Evolutionary conservation across 2,797 vertebrate genomes (phyloP), one percentile per base, ranked within the genome.

Genomic region (Manis javanica): DNA sequence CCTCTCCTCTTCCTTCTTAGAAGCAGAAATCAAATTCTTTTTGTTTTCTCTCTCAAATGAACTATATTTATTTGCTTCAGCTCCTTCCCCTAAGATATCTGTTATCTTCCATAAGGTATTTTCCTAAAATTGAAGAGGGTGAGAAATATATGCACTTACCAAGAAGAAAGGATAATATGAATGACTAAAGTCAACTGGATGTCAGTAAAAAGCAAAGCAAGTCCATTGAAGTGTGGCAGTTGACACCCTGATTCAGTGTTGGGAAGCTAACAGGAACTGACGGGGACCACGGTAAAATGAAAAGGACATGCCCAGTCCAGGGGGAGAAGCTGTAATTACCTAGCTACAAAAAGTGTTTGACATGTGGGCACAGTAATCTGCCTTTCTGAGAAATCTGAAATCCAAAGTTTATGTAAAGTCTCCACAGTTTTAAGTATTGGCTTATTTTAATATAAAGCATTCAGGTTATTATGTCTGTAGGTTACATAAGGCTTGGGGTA

Each of bases 341-440:
- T 81, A 63, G 71, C 42, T 68, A 61, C 37, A 68, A 29, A 81
- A 72, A 71, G 51, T n/a, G 15, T 87, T 37, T 86, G 59, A 86
- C 31, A n/a, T 18, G 23, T 51, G 39, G 34, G 14, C 26, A 81
- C 39, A 29, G 2, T 18, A 31, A 89, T 74, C 29, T 24, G 18
- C 7, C 23, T 53, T 90, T 77, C 55, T 75, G 8, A 79, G 26
- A 49, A 90, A 87, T 64, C 26, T 83, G 26, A 7, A 90, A 74
- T 55, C 12, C 24, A 51, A 85, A 55, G 19, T 55, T 63, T 49
- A 61, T 53, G 26, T 63, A 68, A 93, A 81, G 46, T 55, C 11
- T 24, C 34, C 39, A 46, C 49, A 42, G 13, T 85, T 95, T 59
- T 64, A 93, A 85, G 88, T 85, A 69, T 34, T 82, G 31, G 26